These are phyloP conservation scores for Prietella phreatophila DNA, from an alignment of 2,113 vertebrate genomes.

Conservation along the genomic window DNA sequence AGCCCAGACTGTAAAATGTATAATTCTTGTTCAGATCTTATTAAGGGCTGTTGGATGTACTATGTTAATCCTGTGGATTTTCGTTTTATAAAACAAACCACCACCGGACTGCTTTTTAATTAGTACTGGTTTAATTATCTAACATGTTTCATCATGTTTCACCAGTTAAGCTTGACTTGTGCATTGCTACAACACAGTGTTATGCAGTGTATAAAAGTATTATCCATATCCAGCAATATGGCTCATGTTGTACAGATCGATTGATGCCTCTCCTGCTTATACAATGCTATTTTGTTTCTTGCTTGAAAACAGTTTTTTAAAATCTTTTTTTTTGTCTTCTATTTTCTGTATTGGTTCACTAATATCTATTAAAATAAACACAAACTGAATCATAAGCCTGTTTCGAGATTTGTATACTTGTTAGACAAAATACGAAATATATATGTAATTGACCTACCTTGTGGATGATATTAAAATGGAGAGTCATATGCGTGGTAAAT, in stretches of 20 bases:
- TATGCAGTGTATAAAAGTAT: slow-evolving; percentile 34
- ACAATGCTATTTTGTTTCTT: slow-evolving; percentile 8
- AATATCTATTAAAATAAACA: slow-evolving; percentile 43
- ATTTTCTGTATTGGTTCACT: slow-evolving; percentile 42
- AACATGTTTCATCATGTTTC: slow-evolving; percentile 27
- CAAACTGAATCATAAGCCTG: background rate
- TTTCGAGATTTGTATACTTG: background rate
- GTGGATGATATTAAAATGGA: background rate
- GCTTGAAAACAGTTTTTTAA: slow-evolving; percentile 33
- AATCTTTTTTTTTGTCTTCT: background rate
- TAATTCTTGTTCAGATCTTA: slow-evolving; percentile 24
- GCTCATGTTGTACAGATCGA: slow-evolving; percentile 6
- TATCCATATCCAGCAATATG: slow-evolving; percentile 19
- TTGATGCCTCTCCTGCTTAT: slow-evolving; percentile 27
- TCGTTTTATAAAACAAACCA: slow-evolving; percentile 42
- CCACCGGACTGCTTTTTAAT: slow-evolving; percentile 41
- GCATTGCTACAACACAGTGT: slow-evolving; percentile 25
- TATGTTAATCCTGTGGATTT: slow-evolving; percentile 59
- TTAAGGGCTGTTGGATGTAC: slow-evolving; percentile 38
- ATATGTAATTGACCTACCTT: background rate
- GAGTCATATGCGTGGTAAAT: background rate
- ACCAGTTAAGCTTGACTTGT: slow-evolving; percentile 23
- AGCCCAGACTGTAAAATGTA: slow-evolving; percentile 3
- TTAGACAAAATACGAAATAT: background rate
- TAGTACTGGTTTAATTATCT: slow-evolving; percentile 29